Evolutionary conservation across 1,140 invertebrate species (phyloP), one percentile per base, ranked within the genome.

Genomic region (Drosophila guanche): DNA sequence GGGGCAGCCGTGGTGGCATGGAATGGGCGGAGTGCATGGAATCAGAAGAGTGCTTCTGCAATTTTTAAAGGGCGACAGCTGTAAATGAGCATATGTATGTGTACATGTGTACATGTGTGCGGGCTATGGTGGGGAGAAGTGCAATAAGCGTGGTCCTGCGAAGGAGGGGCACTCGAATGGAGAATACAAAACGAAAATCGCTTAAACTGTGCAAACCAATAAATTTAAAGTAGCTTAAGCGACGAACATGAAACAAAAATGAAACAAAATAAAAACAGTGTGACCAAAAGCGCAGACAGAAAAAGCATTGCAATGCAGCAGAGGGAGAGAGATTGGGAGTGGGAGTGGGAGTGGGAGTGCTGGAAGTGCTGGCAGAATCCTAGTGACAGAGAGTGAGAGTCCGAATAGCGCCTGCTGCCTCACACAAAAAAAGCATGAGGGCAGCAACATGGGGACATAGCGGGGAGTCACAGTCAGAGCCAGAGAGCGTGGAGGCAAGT

Each of bases 141-240:
- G 45, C 12, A 16, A 20, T 16, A 43, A 53, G 14, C 29, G 68
- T 12, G 23, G 3, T 2, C n/a, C 29, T 25, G 40, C 16, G 16
- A 20, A 1, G 16, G 16, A 20, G 16, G 12, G 56, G 29, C 27
- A 46, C 12, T 43, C 63, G 72, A 77, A 69, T 77, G 68, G 60
- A 57, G 76, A 79, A 80, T 63, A 70, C 60, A 79, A 83, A 81
- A 83, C 74, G 69, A 85, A 57, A 79, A 73, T 80, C 76, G 80
- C 77, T 85, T 85, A 86, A 85, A 85, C 80, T 86, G 72, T 86
- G 73, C 81, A 85, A 75, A 85, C 77, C 81, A 85, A 85, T 85
- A 85, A 85, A 85, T 85, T 85, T 80, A 85, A 85, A 85, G 80
- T 81, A 85, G 80, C 80, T 85, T 85, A 85, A 85, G 80, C 73